Evolutionary conservation across 1,140 invertebrate genomes (phyloP).

Genomic region (Papilio xuthus): DNA sequence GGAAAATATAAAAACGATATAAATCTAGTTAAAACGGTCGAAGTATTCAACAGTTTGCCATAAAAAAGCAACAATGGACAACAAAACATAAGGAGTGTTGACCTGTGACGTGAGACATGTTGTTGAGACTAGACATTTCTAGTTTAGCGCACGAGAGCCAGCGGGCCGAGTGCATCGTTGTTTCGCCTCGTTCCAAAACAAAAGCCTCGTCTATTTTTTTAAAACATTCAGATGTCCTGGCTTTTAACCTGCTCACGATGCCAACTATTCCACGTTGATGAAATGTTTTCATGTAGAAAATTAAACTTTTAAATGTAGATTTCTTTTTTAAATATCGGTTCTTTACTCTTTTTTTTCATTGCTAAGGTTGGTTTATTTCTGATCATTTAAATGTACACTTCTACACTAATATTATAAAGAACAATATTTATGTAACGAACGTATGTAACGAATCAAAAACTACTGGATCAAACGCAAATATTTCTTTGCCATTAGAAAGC

Average conservation of each 20-base stretch:
- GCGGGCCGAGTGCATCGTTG: constrained; percentile 13
- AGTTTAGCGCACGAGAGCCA: constrained; percentile 19
- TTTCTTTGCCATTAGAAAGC: too few relatives aligned
- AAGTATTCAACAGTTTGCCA: constrained; percentile 33
- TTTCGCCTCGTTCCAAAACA: constrained; percentile 1
- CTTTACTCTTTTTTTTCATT: background rate
- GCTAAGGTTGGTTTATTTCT: background rate
- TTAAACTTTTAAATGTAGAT: background rate
- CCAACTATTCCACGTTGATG: constrained; percentile 13
- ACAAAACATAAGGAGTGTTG: constrained; percentile 37
- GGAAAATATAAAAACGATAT: background rate
- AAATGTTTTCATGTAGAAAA: constrained; percentile 16
- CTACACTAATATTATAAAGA: too few relatives aligned
- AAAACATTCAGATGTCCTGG: constrained; percentile 27
- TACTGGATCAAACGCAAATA: too few relatives aligned
- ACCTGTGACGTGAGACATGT: constrained; percentile 34
- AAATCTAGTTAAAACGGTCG: background rate
- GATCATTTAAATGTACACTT: background rate
- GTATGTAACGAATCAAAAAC: too few relatives aligned
- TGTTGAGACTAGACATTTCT: constrained; percentile 39
- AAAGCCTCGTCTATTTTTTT: constrained; percentile 32
- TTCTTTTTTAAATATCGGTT: background rate
- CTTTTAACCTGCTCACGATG: constrained; percentile 25
- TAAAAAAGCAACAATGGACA: constrained; percentile 20
- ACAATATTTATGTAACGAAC: too few relatives aligned